Conservation (phyloP, 1,140 invertebrate species). For the Colletes latitarsis region DNA sequence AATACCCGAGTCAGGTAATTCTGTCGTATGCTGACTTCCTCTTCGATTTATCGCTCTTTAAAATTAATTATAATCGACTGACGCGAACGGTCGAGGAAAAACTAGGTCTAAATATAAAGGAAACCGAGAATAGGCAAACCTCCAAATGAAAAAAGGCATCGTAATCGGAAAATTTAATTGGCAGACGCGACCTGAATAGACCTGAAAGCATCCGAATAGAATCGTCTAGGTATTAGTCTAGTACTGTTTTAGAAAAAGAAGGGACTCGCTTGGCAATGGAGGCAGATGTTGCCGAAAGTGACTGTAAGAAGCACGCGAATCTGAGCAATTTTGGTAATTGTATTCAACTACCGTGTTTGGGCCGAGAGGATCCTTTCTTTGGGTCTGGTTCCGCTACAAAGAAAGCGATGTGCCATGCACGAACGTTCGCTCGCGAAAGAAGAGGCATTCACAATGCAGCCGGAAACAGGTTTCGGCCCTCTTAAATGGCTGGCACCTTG, state of each 20-base stretch:
- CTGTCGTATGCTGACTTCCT: neutral
- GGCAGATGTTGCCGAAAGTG: neutral
- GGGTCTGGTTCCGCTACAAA: conserved; percentile 34
- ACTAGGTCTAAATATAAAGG: no score
- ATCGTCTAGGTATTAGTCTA: no score
- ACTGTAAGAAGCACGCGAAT: neutral
- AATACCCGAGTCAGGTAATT: neutral
- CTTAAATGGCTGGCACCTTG: conserved; percentile 59
- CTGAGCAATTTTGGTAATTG: conserved; percentile 37
- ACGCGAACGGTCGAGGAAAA: neutral
- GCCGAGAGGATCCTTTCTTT: neutral
- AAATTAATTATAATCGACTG: neutral
- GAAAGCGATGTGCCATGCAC: conserved; percentile 15
- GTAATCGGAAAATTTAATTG: no score
- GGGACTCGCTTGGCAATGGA: neutral
- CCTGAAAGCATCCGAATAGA: no score
- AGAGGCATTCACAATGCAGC: conserved; percentile 40
- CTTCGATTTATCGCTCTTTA: neutral
- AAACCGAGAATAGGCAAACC: no score
- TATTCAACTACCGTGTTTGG: conserved; percentile 30
- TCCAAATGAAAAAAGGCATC: no score
- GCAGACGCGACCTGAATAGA: no score
- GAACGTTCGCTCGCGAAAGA: conserved; percentile 33
- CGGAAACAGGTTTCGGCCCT: conserved; percentile 63
- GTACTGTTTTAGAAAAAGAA: neutral